These are phyloP conservation scores for Asobara japonica DNA, from an alignment of 1,140 invertebrate species.

Conservation along the genomic window DNA sequence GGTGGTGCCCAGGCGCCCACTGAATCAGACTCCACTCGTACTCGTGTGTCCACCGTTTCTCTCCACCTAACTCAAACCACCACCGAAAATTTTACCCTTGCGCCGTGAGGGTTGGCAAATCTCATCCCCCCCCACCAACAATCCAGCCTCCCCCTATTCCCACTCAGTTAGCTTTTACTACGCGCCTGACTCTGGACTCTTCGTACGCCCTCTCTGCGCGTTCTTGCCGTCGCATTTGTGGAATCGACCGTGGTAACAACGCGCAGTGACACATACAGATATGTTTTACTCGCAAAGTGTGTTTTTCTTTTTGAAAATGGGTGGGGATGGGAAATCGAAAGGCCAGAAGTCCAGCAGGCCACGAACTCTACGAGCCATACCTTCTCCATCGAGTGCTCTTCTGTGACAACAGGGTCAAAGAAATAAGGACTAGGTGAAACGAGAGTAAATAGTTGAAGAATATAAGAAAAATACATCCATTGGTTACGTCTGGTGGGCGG, in stretches of 20 bases:
- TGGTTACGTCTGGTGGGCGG: too few relatives aligned
- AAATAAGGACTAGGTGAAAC: neutral
- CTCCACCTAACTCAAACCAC: neutral
- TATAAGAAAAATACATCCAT: slow-evolving; percentile 4
- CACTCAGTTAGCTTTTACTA: neutral
- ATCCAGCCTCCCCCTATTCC: neutral
- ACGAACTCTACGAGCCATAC: neutral
- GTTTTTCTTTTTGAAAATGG: neutral
- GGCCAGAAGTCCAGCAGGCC: neutral
- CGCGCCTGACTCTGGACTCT: slow-evolving; percentile 16
- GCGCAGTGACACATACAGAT: slow-evolving; percentile 11
- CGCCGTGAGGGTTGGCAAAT: slow-evolving; percentile 2
- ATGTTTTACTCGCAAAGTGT: neutral
- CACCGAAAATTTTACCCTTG: slow-evolving; percentile 16
- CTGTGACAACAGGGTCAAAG: neutral
- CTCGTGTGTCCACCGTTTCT: neutral
- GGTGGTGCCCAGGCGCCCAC: slow-evolving; percentile 51
- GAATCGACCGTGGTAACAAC: slow-evolving; percentile 32
- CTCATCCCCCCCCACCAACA: neutral
- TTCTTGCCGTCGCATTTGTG: slow-evolving; percentile 26
- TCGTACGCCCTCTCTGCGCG: slow-evolving; percentile 21
- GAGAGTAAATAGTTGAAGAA: slow-evolving; percentile 12
- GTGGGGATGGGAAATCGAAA: neutral
- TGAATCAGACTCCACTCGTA: slow-evolving; percentile 30
- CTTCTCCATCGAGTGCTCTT: neutral